phyloP scores from a whole-genome alignment of 2,888 invertebrate genomes.

The Steinernema carpocapsae region DNA sequence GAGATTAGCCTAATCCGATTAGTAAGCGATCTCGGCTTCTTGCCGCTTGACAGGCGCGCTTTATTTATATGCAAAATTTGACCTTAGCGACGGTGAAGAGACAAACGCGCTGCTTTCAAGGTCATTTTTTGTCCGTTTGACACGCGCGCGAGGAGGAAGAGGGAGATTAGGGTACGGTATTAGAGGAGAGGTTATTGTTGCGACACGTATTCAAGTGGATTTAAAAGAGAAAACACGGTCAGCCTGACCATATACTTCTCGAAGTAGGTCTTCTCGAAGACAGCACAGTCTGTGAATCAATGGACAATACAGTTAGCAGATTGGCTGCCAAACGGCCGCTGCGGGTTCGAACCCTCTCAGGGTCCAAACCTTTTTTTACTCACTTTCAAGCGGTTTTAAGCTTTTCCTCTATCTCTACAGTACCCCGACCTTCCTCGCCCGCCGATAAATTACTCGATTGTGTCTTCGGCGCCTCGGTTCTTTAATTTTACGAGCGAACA shows the following conservation, averaged over 20 bases:
- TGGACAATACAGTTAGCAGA: too few relatives aligned
- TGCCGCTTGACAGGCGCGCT: slow-evolving; percentile 1
- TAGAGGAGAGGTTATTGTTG: slow-evolving; percentile 1
- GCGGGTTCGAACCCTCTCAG: neutral
- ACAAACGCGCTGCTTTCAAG: slow-evolving; percentile 19
- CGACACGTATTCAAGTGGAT: slow-evolving; percentile 9
- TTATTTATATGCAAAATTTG: slow-evolving; percentile 30
- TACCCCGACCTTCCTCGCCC: neutral
- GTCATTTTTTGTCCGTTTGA: slow-evolving; percentile 15
- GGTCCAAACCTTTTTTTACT: too few relatives aligned
- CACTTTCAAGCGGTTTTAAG: too few relatives aligned
- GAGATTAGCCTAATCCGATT: slow-evolving; percentile 33
- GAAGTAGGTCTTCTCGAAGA: too few relatives aligned
- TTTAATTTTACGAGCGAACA: slow-evolving; percentile 34
- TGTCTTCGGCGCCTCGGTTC: neutral
- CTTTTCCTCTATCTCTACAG: neutral
- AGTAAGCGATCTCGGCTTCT: slow-evolving; percentile 27
- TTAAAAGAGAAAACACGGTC: too few relatives aligned
- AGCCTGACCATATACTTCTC: too few relatives aligned
- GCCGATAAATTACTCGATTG: slow-evolving; percentile 33
- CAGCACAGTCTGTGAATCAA: too few relatives aligned
- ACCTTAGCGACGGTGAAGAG: slow-evolving; percentile 16
- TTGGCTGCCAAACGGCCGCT: neutral
- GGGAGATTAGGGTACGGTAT: neutral
- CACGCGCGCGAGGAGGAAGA: neutral